Base-by-base conservation (phyloP, 2,797 vertebrate species). In the Hemibagrus guttatus region DNA sequence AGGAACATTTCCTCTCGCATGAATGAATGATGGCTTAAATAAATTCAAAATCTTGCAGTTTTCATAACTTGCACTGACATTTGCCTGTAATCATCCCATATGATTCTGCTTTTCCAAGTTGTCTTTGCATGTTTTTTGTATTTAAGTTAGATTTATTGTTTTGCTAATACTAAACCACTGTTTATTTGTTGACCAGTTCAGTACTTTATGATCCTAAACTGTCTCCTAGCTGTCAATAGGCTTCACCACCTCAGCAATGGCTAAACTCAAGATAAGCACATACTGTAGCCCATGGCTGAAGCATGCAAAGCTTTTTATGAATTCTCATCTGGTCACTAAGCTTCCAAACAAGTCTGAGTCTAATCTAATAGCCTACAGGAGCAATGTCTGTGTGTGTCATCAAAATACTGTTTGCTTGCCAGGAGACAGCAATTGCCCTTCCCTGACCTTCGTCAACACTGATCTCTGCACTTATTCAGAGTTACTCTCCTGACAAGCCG, bases 341-440 rank as follows among this genome's bases (percentile, higher is more conserved):
- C 59, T 83, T 59, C 59, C 84, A 80, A 85, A 85, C 84, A 87
- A 84, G 84, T 86, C 83, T 85, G 58, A 82, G 85, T 88, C 66
- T 88, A 90, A 90, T 91, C 89, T 89, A 85, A 88, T 88, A 86
- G 72, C 87, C 86, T 78, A 84, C 76, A 88, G 89, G 82, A 75
- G 80, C 71, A 69, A 16, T 78, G 87, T 59, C 76, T 87, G 82
- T 81, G 82, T 81, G 61, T 59, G 84, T 87, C 76, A 85, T 90
- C 88, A 87, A 69, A 90, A 81, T 85, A 85, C 79, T 86, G 71
- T 75, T 87, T 89, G 89, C 85, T 90, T 69, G 56, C 88, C 84
- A 84, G 81, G 83, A 86, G 88, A 90, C 89, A 89, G 85, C 86
- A 87, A 89, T 87, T 89, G 87, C 89, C 88, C 88, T 91, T 91